These are phyloP conservation scores for Australoheros facetus DNA, from an alignment of 2,797 vertebrate species.

Conservation along the genomic window DNA sequence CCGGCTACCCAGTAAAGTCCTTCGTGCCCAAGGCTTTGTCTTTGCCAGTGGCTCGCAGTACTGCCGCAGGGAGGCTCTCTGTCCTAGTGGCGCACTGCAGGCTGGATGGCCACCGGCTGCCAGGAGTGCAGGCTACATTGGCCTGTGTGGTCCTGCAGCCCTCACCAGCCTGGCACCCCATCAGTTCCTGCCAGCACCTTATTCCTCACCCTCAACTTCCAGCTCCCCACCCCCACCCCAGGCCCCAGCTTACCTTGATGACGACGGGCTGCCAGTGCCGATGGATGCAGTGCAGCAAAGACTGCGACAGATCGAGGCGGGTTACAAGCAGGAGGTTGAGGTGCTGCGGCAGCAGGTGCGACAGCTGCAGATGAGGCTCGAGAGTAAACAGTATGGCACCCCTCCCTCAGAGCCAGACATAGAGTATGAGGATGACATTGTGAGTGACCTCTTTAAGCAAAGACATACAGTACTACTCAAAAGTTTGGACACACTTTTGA, in stretches of 20 bases:
- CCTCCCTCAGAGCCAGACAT: conserved; percentile 92
- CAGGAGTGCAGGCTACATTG: conserved; percentile 55
- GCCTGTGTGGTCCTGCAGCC: conserved; percentile 53
- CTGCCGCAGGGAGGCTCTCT: conserved; percentile 83
- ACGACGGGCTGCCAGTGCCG: conserved; percentile 94
- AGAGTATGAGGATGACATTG: conserved; percentile 98
- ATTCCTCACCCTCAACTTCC: conserved; percentile 71
- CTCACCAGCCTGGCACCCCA: conserved; percentile 66
- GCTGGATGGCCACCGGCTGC: conserved; percentile 69
- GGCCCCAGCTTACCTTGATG: conserved; percentile 90
- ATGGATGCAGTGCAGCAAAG: conserved; percentile 95
- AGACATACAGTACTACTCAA: background rate
- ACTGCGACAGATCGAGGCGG: conserved; percentile 96
- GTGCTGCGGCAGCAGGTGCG: conserved; percentile 93
- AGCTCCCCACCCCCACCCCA: conserved; percentile 71
- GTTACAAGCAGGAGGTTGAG: conserved; percentile 97
- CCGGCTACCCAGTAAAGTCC: conserved; percentile 82
- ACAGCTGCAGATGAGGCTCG: conserved; percentile 94
- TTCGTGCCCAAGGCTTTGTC: conserved; percentile 79
- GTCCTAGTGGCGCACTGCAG: conserved; percentile 67
- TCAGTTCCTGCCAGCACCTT: conserved; percentile 67
- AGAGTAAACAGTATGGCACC: conserved; percentile 90
- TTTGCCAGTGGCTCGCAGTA: conserved; percentile 81
- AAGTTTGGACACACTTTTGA: too few species aligned
- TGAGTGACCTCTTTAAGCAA: conserved; percentile 78